Evolutionary conservation across 2,113 vertebrate genomes (phyloP).

Genomic region (mouse (Mus musculus)): GRCm39 chr5:52995001-52995500

Average conservation of each 20-base stretch:
- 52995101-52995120: not conserved
- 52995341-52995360: conserved; percentile 4
- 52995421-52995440: not conserved
- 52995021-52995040: too few species aligned
- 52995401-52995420: not conserved
- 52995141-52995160: not conserved
- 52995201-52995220: not conserved
- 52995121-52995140: not conserved
- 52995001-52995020: not conserved
- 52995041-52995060: not conserved
- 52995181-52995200: not conserved
- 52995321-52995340: conserved; percentile 40
- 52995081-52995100: not conserved
- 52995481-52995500: not conserved
- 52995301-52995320: not conserved
- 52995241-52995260: not conserved
- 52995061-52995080: not conserved
- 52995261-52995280: not conserved
- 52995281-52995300: conserved; percentile 9
- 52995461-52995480: not conserved
- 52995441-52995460: not conserved
- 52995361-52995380: conserved; percentile 37
- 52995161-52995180: not conserved
- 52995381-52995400: not conserved
- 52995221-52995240: conserved; percentile 26